Base-by-base conservation (phyloP, 1,140 invertebrate genomes). In the Drosophila bocqueti region DNA sequence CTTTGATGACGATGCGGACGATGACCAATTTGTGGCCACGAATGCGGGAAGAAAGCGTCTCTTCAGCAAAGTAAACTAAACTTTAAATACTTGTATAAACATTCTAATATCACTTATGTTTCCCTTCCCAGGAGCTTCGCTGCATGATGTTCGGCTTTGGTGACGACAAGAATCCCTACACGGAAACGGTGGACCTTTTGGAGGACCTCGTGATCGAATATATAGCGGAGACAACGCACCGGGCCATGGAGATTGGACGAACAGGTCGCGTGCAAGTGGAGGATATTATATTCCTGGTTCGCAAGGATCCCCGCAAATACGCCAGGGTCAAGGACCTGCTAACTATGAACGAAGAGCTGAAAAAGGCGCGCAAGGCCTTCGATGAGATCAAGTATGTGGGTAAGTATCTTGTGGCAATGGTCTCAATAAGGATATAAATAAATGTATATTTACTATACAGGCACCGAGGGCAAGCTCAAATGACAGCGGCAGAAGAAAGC, bases 61-160 rank as follows among this genome's bases (percentile, higher is more conserved):
- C 2, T 98, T 98, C 79, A 97, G 97, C 40, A 98, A 98, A 43
- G 71, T 74, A n/a, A 31, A 8, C 1, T 8, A 0, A 40, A 29
- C 7, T 5, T 21, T 15, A 11, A 31, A 34, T 3, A 13, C 3
- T 4, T 7, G 10, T 21, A 26, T 11, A 50, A 11, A n/a, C 16
- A 13, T 18, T 10, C 2, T 18, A 18, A 52, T 6, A 29, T 10
- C 15, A n/a, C 26, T 34, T 10, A 10, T 60, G 8, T 26, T 46
- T 26, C 3, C 3, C 11, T 0, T 8, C 1, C n/a, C 26, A 74
- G 93, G 97, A 98, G 93, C 93, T 99, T 46, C 94, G 98, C 42
- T 99, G 98, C 89, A 99, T 99, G 99, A 99, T 99, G 98, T 99
- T 99, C 93, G 99, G 99, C 0, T 99, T 99, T 95, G 99, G 99